These are phyloP conservation scores for Pachymerium ferrugineum DNA, from an alignment of 2,888 invertebrate genomes.

Conservation along the genomic window DNA sequence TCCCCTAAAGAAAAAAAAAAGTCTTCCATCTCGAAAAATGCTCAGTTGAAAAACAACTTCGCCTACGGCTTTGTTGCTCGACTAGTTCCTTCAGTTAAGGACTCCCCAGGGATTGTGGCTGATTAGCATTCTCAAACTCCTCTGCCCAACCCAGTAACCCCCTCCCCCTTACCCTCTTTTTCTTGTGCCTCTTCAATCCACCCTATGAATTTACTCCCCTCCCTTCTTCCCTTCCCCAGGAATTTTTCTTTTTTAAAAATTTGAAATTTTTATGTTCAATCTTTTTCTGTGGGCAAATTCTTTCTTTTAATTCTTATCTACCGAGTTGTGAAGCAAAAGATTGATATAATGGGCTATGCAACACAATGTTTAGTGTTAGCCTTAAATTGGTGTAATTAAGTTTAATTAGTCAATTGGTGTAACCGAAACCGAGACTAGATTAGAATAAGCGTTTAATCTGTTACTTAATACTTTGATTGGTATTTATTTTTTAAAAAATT, in stretches of 20 bases:
- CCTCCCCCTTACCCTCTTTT: conserved; percentile 34
- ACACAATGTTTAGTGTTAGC: neutral
- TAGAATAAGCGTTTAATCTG: too few species aligned
- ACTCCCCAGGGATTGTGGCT: conserved; percentile 16
- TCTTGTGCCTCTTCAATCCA: conserved; percentile 32
- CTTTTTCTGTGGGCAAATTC: neutral
- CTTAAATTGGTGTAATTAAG: too few species aligned
- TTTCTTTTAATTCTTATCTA: neutral
- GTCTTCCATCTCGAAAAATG: neutral
- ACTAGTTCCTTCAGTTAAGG: conserved; percentile 5
- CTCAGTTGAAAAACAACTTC: neutral
- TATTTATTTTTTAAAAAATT: neutral
- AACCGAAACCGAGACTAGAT: too few species aligned
- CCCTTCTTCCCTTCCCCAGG: conserved; percentile 37
- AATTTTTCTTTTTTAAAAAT: conserved; percentile 35
- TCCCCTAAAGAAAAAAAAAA: neutral
- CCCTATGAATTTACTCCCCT: conserved; percentile 34
- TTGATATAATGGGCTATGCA: neutral
- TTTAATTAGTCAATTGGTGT: neutral
- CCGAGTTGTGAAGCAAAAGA: neutral
- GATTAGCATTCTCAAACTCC: conserved; percentile 18
- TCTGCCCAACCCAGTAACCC: conserved; percentile 24
- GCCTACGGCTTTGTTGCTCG: neutral
- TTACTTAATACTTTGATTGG: neutral
- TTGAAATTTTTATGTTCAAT: neutral